A percentile compares a stretch with the other conserved stretches of the same genome.
These are phyloP conservation scores for Synergus japonicus DNA, from an alignment of 2,888 invertebrate species.

Conservation along the genomic window DNA sequence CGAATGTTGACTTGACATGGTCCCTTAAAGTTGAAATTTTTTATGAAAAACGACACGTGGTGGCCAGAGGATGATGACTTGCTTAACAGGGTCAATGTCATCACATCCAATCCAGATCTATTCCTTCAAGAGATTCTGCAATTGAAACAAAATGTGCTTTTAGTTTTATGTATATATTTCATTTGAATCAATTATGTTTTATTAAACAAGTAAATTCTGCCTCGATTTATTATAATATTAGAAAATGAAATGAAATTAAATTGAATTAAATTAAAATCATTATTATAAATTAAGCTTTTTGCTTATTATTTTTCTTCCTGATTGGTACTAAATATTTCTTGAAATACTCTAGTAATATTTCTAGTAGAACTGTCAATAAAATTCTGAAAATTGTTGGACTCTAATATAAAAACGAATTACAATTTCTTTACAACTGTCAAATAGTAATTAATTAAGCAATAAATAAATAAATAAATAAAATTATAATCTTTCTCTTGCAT, in stretches of 20 bases:
- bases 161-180: not conserved
- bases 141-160: not conserved
- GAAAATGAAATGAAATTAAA: no score
- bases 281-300: no score
- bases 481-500: no score
- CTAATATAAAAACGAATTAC: not conserved
- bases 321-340: no score
- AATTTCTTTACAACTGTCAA: not conserved
- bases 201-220: not conserved
- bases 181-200: not conserved
- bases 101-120: constrained; percentile 35
- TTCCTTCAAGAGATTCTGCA: constrained; percentile 38
- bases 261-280: no score
- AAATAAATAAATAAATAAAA: not conserved
- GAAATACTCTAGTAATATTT: not conserved
- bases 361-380: no score
- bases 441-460: not conserved
- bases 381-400: no score
- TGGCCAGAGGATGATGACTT: constrained; percentile 42
- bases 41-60: not conserved
- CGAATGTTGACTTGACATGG: not conserved
- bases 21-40: constrained; percentile 23
- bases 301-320: no score
- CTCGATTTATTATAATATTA: not conserved
- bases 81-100: constrained; percentile 50